A percentile compares a stretch with the other conserved stretches of the same genome.
phyloP scores from a whole-genome alignment of 2,113 vertebrate genomes.

The Psettodes erumei region DNA sequence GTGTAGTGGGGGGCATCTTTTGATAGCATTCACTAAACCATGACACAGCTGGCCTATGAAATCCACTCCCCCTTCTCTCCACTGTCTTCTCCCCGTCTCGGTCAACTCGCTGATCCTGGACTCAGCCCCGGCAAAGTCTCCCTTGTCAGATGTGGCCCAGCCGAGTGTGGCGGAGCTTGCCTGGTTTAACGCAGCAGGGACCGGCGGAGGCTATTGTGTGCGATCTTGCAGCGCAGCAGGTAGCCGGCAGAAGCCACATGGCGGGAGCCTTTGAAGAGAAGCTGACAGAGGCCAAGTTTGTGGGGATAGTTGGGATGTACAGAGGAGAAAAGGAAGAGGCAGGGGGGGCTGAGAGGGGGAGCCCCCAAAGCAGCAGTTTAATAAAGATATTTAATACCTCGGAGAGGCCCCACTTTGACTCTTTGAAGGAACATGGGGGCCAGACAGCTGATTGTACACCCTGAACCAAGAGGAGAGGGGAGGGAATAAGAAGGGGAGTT shows the following conservation, averaged over 20 bases:
- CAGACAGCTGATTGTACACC: slow-evolving; percentile 65
- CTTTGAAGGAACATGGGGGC: slow-evolving; percentile 67
- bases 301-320: slow-evolving; percentile 63
- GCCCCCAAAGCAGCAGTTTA: slow-evolving; percentile 73
- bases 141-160: slow-evolving; percentile 74
- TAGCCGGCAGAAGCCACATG: slow-evolving; percentile 77
- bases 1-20: slow-evolving; percentile 25
- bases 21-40: slow-evolving; percentile 67
- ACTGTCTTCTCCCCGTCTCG: slow-evolving; percentile 20
- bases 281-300: slow-evolving; percentile 62
- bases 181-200: slow-evolving; percentile 72
- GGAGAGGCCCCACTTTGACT: slow-evolving; percentile 72
- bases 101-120: slow-evolving; percentile 57
- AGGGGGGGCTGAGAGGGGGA: slow-evolving; percentile 33
- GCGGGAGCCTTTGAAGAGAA: slow-evolving; percentile 76
- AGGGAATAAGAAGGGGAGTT: slow-evolving; percentile 7
- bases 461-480: slow-evolving; percentile 17
- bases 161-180: slow-evolving; percentile 73
- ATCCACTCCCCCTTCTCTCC: slow-evolving; percentile 14
- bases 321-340: slow-evolving; percentile 62
- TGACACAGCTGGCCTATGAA: slow-evolving; percentile 72
- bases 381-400: slow-evolving; percentile 85
- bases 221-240: slow-evolving; percentile 72
- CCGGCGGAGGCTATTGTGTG: slow-evolving; percentile 67
- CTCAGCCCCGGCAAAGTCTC: slow-evolving; percentile 34